Base-by-base conservation (phyloP, 2,888 invertebrate genomes). In the Euplagia quadripunctaria region DNA sequence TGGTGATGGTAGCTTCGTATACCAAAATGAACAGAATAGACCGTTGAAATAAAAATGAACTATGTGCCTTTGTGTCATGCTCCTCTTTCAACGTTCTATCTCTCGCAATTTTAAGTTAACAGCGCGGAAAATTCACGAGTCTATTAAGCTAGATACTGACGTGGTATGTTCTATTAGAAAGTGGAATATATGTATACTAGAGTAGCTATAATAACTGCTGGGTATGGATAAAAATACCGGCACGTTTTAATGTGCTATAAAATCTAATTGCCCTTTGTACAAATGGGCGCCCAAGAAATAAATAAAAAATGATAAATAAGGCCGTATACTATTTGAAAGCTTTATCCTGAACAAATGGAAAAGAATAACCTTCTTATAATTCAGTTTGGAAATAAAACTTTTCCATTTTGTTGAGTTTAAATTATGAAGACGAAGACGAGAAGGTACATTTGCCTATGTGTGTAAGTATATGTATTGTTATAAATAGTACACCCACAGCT, bases 41-140 rank as follows among this genome's bases (percentile, higher is more conserved):
- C 1, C 1, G 61, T 31, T 31, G 7, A 61, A 31, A 61, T 31
- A 61, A 14, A 61, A 61, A 61, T 31, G 2, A 61, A 14, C 31
- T 14, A 31, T 6, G 20, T 31, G 4, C 61, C 31, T 61, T 31
- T 31, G 61, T 67, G 20, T 17, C 41, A 51, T 7, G 51, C 16
- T 65, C 46, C 65, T 65, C 49, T 69, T 68, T 69, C 16, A 46
- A 16, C 68, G 64, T 64, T 64, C 42, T 64, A 69, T 73, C 69
- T 65, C 49, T 3, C 17, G 58, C 69, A 65, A 69, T 69, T 73
- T 55, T 42, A 69, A 58, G 58, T 65, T 58, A 69, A 65, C 73
- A 55, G 69, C 49, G 69, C 65, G 73, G 73, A 66, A 73, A 69
- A 73, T 69, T 41, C 58, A 7, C 14, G 64, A 65, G 65, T 58